Conservation (phyloP, 2,888 invertebrate species). For the Poecilus cupreus region DNA sequence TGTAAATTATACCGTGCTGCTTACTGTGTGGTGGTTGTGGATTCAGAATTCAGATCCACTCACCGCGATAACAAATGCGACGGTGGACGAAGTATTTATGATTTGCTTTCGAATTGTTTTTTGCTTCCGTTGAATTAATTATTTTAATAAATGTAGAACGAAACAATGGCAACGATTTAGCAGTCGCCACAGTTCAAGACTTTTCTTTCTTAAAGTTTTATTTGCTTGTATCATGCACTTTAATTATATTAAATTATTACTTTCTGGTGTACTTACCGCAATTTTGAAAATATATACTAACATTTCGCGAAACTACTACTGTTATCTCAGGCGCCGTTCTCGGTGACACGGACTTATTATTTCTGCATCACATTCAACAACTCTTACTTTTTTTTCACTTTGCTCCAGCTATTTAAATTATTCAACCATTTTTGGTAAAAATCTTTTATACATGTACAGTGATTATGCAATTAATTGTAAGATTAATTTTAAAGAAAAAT, state of each 20-base stretch:
- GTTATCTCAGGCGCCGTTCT: neutral
- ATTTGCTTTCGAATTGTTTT: constrained; percentile 36
- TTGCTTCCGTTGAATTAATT: constrained; percentile 41
- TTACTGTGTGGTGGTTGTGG: constrained; percentile 1
- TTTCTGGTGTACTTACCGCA: constrained; percentile 12
- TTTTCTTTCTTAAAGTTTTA: constrained; percentile 3
- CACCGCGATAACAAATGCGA: constrained; percentile 11
- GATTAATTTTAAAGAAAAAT: no score
- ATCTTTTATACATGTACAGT: no score
- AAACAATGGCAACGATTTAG: constrained; percentile 32
- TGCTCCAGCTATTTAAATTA: no score
- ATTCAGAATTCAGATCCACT: constrained; percentile 35
- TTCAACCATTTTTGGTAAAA: no score
- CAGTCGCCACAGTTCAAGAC: neutral
- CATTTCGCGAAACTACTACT: neutral
- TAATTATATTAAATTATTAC: constrained; percentile 33
- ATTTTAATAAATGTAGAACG: constrained; percentile 40
- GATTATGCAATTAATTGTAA: no score
- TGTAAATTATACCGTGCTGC: constrained; percentile 42
- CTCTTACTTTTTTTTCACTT: no score
- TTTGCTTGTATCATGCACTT: constrained; percentile 27
- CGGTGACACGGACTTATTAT: neutral
- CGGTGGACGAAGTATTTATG: constrained; percentile 36
- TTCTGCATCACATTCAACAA: neutral
- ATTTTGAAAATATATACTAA: neutral